Evolutionary conservation across 2,113 vertebrate species (phyloP).

Genomic region (Egretta garzetta): DNA sequence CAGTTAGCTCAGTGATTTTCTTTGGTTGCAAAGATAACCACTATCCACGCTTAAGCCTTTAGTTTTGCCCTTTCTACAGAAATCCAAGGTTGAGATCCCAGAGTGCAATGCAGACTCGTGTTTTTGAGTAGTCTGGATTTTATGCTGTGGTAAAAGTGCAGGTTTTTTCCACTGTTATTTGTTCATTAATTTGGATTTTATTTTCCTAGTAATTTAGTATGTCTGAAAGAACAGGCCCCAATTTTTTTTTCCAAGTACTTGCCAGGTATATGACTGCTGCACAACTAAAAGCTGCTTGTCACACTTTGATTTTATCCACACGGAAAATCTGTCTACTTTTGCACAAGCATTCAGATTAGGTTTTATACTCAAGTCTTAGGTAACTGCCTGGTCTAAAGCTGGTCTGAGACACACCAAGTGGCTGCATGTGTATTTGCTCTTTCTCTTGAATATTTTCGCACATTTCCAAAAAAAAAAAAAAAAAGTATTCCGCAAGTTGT

Average conservation of each 20-base stretch:
- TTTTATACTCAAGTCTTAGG: not conserved
- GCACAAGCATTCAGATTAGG: not conserved
- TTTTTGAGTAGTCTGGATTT: not conserved
- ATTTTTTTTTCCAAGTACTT: not conserved
- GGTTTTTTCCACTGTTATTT: not conserved
- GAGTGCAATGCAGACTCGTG: not conserved
- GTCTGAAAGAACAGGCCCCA: not conserved
- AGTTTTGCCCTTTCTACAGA: not conserved
- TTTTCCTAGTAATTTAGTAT: not conserved
- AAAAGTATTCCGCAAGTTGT: not conserved
- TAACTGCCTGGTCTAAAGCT: not conserved
- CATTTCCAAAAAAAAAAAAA: not conserved
- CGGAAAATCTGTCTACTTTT: not conserved
- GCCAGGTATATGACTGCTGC: not conserved
- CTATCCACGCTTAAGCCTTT: not conserved
- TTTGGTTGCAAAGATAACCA: not conserved
- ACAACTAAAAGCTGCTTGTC: not conserved
- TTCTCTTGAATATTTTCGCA: not conserved
- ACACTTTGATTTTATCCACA: not conserved
- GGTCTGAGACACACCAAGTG: not conserved
- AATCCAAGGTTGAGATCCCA: not conserved
- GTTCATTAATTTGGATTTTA: not conserved
- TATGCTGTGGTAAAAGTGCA: not conserved
- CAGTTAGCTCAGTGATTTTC: not conserved
- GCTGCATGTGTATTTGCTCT: not conserved